phyloP scores from a whole-genome alignment of 2,888 invertebrate genomes.

The Leuctra nigra region DNA sequence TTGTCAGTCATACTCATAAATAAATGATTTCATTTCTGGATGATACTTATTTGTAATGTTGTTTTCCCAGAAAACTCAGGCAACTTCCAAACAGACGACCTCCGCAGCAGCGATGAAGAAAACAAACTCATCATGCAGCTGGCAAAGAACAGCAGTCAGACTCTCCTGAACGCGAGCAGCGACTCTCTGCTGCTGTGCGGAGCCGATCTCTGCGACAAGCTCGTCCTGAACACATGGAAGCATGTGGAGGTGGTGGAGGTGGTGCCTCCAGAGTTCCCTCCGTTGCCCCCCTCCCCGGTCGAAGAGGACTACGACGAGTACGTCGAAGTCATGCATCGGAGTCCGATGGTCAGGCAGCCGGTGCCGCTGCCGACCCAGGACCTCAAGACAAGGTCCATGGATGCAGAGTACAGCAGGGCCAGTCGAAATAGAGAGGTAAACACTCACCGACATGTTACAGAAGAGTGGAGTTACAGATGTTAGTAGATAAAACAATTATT shows the following conservation, averaged over 20 bases:
- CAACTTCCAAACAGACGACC: conserved; percentile 18
- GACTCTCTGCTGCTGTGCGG: conserved; percentile 12
- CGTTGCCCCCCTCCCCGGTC: conserved; percentile 75
- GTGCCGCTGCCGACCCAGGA: conserved; percentile 54
- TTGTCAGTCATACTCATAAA: too few species aligned
- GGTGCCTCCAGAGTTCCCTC: conserved; percentile 61
- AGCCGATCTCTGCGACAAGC: conserved; percentile 28
- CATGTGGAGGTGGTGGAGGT: conserved; percentile 49
- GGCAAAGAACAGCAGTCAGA: conserved; percentile 10
- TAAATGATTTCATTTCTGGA: too few species aligned
- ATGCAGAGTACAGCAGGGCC: conserved; percentile 62
- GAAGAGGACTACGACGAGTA: conserved; percentile 73
- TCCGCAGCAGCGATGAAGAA: conserved; percentile 26
- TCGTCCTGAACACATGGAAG: conserved; percentile 28
- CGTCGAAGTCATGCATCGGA: conserved; percentile 54
- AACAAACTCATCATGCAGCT: conserved; percentile 25
- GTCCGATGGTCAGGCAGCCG: conserved; percentile 52
- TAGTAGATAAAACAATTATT: too few species aligned
- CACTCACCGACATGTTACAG: too few species aligned
- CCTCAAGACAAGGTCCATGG: conserved; percentile 79
- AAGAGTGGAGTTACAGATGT: too few species aligned
- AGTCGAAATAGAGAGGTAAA: too few species aligned
- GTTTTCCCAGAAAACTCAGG: too few species aligned
- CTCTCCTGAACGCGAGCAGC: conserved; percentile 14
- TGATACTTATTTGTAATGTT: too few species aligned